Evolutionary conservation across 2,113 vertebrate genomes (phyloP), one percentile per base, ranked within the genome.

Genomic region (Rafetus swinhoei): DNA sequence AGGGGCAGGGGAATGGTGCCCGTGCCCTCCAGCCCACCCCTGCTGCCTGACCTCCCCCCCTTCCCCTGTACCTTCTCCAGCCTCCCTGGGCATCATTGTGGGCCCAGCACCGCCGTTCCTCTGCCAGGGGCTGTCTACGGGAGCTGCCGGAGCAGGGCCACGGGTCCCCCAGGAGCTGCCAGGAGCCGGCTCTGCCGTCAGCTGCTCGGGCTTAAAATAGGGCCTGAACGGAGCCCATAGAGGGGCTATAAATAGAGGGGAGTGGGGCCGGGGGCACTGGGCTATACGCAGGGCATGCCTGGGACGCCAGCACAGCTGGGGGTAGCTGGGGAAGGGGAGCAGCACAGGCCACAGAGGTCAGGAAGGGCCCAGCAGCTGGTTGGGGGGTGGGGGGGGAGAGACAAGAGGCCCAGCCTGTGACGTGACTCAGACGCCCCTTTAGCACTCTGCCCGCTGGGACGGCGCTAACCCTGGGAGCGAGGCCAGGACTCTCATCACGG

Each of bases 51-150:
- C n/a, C n/a, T n/a, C n/a, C n/a, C 79, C 52, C 50, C 1, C 57
- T 79, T 85, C 91, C 90, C 82, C 92, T 95, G 85, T 98, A 98
- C 98, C 98, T 98, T 98, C 97, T 94, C 86, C 97, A 93, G 94
- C 96, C 91, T 98, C 97, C 90, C 96, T 97, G 53, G 95, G 97
- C 98, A 98, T 98, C 91, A 92, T 59, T 97, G 39, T 53, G 82
- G 1, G 65, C n/a, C 39, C 96, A 87, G 92, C 79, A n/a, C 9
- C 45, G n/a, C 29, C 59, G 56, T 65, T 56, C 22, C 39, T 39
- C 87, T 87, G 77, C 80, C 55, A 80, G 72, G 24, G 27, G 72
- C 90, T 92, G 54, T 39, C 57, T 24, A 21, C 9, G 29, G 50
- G n/a, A 50, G 90, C 90, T 85, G 89, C 82, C 27, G 52, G 77